These are phyloP conservation scores for Hippoglossus stenolepis DNA, from an alignment of 2,113 vertebrate genomes.

Conservation along the genomic window DNA sequence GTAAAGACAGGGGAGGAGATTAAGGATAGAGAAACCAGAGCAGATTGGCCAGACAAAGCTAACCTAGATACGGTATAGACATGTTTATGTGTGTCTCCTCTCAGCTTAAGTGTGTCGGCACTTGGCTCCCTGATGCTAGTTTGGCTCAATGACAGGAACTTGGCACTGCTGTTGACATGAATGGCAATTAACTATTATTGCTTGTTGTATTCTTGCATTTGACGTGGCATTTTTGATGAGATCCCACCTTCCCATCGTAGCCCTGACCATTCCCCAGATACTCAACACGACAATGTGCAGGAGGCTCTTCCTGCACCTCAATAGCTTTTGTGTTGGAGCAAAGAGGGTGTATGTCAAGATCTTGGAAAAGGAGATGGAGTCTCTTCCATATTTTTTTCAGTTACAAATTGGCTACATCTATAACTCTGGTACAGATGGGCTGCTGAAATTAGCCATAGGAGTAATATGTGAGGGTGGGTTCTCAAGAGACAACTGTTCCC, in stretches of 20 bases:
- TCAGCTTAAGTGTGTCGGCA: constrained; percentile 35
- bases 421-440: constrained; percentile 2
- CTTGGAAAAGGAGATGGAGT: not conserved
- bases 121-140: constrained; percentile 19
- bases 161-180: constrained; percentile 3
- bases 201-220: not conserved
- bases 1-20: constrained; percentile 69
- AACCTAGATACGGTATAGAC: constrained; percentile 77
- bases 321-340: not conserved
- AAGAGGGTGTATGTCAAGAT: too few relatives aligned
- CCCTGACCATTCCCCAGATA: not conserved
- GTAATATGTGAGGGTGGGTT: not conserved
- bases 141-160: constrained; percentile 8
- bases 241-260: not conserved
- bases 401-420: constrained; percentile 17
- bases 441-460: constrained; percentile 23
- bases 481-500: constrained; percentile 14
- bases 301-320: not conserved
- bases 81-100: constrained; percentile 41
- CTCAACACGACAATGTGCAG: constrained; percentile 2
- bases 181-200: not conserved
- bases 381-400: not conserved
- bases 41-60: constrained; percentile 79
- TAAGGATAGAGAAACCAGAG: constrained; percentile 70
- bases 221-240: constrained; percentile 14